Evolutionary conservation across 2,797 vertebrate species (phyloP).

Genomic region (Spondyliosoma cantharus): DNA sequence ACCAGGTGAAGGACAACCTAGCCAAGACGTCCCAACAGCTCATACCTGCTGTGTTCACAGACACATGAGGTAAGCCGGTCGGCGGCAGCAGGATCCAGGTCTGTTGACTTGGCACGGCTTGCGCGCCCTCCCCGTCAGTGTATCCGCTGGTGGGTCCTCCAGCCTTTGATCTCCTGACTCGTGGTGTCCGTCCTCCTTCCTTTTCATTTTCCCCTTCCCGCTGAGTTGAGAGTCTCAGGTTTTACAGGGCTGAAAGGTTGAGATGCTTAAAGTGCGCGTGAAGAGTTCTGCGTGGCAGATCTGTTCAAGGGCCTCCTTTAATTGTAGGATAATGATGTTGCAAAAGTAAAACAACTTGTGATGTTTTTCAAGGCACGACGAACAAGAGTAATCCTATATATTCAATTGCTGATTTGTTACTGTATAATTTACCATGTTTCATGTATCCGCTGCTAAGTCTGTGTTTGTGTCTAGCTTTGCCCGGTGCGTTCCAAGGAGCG

Average conservation of each 20-base stretch:
- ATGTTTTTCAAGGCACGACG: background rate
- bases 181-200: conserved; percentile 43
- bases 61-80: conserved; percentile 80
- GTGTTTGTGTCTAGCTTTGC: conserved; percentile 72
- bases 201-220: conserved; percentile 50
- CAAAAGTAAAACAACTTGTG: background rate
- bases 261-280: conserved; percentile 23
- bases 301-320: background rate
- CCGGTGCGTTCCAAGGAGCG: conserved; percentile 82
- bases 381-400: background rate
- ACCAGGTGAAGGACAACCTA: conserved; percentile 78
- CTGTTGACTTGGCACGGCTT: conserved; percentile 66
- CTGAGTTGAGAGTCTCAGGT: conserved; percentile 56
- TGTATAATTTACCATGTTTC: background rate
- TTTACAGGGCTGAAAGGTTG: conserved; percentile 44
- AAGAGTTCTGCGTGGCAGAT: background rate
- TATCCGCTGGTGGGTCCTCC: conserved; percentile 47
- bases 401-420: background rate
- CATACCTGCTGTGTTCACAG: conserved; percentile 79
- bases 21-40: conserved; percentile 73
- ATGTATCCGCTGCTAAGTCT: background rate
- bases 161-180: conserved; percentile 73
- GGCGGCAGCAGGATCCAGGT: conserved; percentile 56
- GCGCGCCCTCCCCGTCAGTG: conserved; percentile 46
- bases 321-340: background rate